Conservation (phyloP, 2,888 invertebrate species). For the Andricus curvator region DNA sequence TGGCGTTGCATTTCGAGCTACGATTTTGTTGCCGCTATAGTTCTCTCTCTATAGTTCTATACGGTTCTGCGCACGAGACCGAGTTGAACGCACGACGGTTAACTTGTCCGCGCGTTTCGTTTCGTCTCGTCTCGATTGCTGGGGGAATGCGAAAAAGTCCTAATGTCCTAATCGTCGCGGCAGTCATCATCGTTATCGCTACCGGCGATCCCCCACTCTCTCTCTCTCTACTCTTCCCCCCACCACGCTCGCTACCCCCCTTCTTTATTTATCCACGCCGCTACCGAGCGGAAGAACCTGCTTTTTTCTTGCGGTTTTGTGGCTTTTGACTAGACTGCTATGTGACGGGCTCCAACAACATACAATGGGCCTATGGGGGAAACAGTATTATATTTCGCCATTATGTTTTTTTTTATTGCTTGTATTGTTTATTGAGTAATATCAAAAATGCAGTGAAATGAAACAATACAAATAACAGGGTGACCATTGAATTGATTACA, state of each 20-base stretch:
- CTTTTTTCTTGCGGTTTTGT: conserved; percentile 3
- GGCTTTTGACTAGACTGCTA: not conserved
- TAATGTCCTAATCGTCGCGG: conserved; percentile 2
- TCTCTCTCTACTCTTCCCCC: no score
- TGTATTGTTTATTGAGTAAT: not conserved
- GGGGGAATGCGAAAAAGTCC: not conserved
- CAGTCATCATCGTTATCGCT: conserved; percentile 7
- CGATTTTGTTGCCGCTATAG: no score
- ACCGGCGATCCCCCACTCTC: not conserved
- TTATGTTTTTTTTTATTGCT: not conserved
- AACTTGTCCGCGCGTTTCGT: conserved; percentile 15
- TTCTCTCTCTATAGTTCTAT: no score
- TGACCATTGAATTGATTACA: no score
- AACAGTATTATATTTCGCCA: not conserved
- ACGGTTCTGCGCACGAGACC: conserved; percentile 3
- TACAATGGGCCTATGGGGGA: not conserved
- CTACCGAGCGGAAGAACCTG: not conserved
- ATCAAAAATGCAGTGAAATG: no score
- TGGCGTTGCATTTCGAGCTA: no score
- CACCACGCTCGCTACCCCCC: not conserved
- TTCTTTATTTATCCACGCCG: not conserved
- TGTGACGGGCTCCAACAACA: not conserved
- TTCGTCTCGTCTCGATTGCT: conserved; percentile 14
- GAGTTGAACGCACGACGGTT: conserved; percentile 21
- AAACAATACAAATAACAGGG: no score